These are phyloP conservation scores for Myocastor coypus DNA, from an alignment of 2,113 vertebrate species.

Conservation along the genomic window DNA sequence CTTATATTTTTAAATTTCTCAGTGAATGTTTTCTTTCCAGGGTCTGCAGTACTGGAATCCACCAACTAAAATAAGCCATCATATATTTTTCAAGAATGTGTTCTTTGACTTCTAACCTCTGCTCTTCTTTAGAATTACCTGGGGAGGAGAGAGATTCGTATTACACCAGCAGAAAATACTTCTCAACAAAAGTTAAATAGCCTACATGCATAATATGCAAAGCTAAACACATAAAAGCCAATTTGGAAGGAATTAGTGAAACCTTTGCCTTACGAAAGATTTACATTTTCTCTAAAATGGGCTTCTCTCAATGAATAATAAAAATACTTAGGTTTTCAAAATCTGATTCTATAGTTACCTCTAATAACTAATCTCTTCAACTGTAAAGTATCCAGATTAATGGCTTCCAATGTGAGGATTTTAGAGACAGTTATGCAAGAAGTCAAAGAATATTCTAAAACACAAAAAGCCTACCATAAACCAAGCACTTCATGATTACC, in stretches of 20 bases:
- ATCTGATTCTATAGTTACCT: neutral
- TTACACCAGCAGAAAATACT: constrained; percentile 50
- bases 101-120: no score
- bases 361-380: constrained; percentile 33
- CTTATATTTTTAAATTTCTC: no score
- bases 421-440: neutral
- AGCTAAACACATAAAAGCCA: constrained; percentile 37
- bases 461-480: constrained; percentile 38
- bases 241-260: constrained; percentile 20
- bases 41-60: no score
- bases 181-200: constrained; percentile 29
- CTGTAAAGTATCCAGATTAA: constrained; percentile 3
- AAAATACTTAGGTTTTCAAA: constrained; percentile 39
- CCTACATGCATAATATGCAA: neutral
- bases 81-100: no score
- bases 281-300: constrained; percentile 29
- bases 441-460: constrained; percentile 28
- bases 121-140: constrained; percentile 89
- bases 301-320: neutral
- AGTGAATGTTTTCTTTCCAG: no score
- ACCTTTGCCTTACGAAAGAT: neutral
- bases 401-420: neutral
- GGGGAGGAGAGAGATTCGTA: constrained; percentile 69
- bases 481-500: constrained; percentile 19
- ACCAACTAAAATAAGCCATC: no score